Percentiles rank a stretch among this genome's conserved stretches.
Evolutionary conservation across 1,140 invertebrate genomes (phyloP).

Genomic region (Physella acuta): DNA sequence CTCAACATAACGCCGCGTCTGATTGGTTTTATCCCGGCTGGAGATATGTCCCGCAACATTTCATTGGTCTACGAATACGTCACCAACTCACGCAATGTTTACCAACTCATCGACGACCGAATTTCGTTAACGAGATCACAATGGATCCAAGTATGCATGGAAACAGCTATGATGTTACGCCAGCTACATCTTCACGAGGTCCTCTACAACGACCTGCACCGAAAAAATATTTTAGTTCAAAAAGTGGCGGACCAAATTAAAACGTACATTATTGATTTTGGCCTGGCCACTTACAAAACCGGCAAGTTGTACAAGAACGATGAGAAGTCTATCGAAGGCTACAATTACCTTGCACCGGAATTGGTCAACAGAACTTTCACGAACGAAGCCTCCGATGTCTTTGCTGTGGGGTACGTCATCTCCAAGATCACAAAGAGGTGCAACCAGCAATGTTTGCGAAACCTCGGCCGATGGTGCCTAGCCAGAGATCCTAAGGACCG

Average conservation of each 20-base stretch:
- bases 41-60: not conserved
- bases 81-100: not conserved
- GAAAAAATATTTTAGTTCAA: not conserved
- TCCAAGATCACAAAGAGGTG: not conserved
- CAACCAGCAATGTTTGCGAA: not conserved
- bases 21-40: not conserved
- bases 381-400: not conserved
- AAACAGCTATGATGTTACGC: not conserved
- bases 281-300: constrained; percentile 1
- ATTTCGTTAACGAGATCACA: not conserved
- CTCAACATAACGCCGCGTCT: not conserved
- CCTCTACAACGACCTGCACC: constrained; percentile 6
- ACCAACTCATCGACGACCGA: not conserved
- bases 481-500: not conserved
- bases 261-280: not conserved
- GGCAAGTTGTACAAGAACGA: not conserved
- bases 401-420: not conserved
- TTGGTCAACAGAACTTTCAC: not conserved
- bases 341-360: constrained; percentile 3
- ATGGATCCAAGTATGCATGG: not conserved
- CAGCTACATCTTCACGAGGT: not conserved
- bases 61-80: not conserved
- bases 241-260: not conserved
- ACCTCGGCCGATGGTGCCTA: not conserved
- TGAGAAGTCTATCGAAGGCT: not conserved